Evolutionary conservation across 2,113 vertebrate genomes (phyloP).

Genomic region (Poeciliopsis prolifica): DNA sequence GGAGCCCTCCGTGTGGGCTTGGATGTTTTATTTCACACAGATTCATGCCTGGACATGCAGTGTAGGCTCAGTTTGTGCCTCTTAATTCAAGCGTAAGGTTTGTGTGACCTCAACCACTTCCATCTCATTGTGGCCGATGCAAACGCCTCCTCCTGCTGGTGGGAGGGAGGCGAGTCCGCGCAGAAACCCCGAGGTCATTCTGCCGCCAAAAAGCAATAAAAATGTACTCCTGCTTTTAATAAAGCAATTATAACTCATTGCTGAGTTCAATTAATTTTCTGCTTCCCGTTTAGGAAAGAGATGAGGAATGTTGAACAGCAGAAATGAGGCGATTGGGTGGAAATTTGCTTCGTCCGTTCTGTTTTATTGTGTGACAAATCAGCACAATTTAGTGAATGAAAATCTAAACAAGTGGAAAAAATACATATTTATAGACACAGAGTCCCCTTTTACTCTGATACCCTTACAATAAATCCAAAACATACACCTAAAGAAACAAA

Average conservation of each 20-base stretch:
- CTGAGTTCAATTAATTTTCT: constrained; percentile 68
- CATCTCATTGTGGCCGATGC: constrained; percentile 12
- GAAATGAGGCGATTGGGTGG: neutral
- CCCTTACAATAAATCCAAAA: neutral
- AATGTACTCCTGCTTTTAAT: constrained; percentile 72
- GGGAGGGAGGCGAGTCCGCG: constrained; percentile 36
- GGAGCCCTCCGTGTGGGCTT: neutral
- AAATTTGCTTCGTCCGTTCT: constrained; percentile 2
- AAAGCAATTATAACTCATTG: constrained; percentile 76
- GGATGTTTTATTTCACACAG: neutral
- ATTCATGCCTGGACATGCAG: neutral
- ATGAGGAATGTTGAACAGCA: constrained; percentile 48
- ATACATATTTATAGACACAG: neutral
- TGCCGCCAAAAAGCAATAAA: constrained; percentile 69
- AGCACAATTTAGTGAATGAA: neutral
- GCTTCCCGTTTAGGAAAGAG: constrained; percentile 63
- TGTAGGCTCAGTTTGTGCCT: constrained; percentile 6
- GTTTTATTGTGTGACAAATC: neutral
- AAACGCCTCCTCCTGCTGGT: constrained; percentile 14
- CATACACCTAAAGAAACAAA: too few relatives aligned
- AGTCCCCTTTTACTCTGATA: neutral
- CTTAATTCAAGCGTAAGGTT: constrained; percentile 16
- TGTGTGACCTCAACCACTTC: constrained; percentile 49
- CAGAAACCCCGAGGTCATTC: constrained; percentile 61
- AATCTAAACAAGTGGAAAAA: neutral